These are phyloP conservation scores for Strigops habroptila DNA, from an alignment of 2,113 vertebrate genomes.

Conservation along the genomic window DNA sequence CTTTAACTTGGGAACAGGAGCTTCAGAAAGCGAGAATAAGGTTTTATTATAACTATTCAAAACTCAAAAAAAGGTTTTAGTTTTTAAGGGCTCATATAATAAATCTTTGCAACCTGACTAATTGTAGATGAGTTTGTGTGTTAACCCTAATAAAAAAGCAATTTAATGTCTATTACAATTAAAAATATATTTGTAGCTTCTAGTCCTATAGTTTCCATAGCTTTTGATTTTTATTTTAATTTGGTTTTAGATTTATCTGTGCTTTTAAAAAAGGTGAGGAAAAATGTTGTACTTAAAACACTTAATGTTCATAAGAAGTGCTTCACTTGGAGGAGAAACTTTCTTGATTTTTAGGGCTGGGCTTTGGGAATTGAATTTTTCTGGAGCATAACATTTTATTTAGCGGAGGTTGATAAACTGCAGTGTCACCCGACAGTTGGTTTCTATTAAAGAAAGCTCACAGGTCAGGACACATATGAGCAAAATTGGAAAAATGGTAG, in stretches of 20 bases:
- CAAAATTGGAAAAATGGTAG: neutral
- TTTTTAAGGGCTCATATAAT: neutral
- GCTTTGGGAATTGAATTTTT: slow-evolving; percentile 33
- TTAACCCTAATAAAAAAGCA: neutral
- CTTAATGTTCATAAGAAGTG: neutral
- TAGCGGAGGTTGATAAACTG: slow-evolving; percentile 12
- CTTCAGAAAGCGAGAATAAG: neutral
- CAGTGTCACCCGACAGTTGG: neutral
- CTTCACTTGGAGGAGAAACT: neutral
- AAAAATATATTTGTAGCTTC: neutral
- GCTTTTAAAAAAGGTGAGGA: neutral
- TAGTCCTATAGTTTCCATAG: neutral
- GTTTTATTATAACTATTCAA: neutral
- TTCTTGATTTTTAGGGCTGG: slow-evolving; percentile 15
- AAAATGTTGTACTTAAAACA: neutral
- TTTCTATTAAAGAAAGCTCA: neutral
- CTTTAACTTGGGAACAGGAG: neutral
- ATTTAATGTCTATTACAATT: neutral
- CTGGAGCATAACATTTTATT: slow-evolving; percentile 32
- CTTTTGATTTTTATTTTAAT: neutral
- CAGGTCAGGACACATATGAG: neutral
- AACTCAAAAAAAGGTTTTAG: neutral
- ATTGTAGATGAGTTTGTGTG: neutral
- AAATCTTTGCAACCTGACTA: neutral
- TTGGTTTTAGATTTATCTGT: neutral